phyloP scores from a whole-genome alignment of 2,113 vertebrate genomes.

The Miniopterus natalensis region DNA sequence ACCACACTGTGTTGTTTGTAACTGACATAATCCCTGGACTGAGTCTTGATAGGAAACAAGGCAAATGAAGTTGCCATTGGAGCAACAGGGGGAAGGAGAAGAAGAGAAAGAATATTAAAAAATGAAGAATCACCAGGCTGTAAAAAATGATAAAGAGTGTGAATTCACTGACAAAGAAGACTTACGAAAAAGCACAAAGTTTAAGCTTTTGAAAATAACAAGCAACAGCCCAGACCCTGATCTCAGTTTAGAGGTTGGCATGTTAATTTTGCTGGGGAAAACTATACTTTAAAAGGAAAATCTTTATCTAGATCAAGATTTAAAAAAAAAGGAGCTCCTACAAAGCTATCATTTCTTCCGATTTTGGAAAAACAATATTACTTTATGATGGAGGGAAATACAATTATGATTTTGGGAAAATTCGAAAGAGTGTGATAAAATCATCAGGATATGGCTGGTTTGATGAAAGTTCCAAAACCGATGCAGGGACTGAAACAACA shows the following conservation, averaged over 20 bases:
- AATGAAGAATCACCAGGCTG: slow-evolving; percentile 86
- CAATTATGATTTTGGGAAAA: slow-evolving; percentile 86
- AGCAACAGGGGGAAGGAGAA: slow-evolving; percentile 10
- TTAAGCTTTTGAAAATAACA: slow-evolving; percentile 85
- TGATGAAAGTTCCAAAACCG: slow-evolving; percentile 94
- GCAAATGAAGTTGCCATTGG: slow-evolving; percentile 19
- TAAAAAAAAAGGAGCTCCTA: slow-evolving; percentile 87
- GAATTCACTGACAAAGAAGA: slow-evolving; percentile 87
- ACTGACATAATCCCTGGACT: slow-evolving; percentile 90
- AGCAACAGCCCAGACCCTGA: slow-evolving; percentile 92
- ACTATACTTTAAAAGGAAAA: slow-evolving; percentile 82
- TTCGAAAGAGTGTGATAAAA: slow-evolving; percentile 89
- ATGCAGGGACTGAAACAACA: slow-evolving; percentile 90
- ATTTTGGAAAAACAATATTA: slow-evolving; percentile 91
- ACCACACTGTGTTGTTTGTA: slow-evolving; percentile 88
- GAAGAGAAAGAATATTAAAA: slow-evolving; percentile 22
- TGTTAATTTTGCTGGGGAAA: slow-evolving; percentile 92
- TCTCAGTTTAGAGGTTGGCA: slow-evolving; percentile 92
- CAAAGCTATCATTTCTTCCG: slow-evolving; percentile 90
- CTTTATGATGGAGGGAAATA: slow-evolving; percentile 90
- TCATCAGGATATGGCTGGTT: slow-evolving; percentile 92
- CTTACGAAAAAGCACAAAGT: slow-evolving; percentile 85
- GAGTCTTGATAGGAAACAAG: slow-evolving; percentile 65
- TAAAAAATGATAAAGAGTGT: slow-evolving; percentile 83
- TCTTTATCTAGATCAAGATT: slow-evolving; percentile 76